phyloP scores from a whole-genome alignment of 2,113 vertebrate genomes.

The Grantiella picta region DNA sequence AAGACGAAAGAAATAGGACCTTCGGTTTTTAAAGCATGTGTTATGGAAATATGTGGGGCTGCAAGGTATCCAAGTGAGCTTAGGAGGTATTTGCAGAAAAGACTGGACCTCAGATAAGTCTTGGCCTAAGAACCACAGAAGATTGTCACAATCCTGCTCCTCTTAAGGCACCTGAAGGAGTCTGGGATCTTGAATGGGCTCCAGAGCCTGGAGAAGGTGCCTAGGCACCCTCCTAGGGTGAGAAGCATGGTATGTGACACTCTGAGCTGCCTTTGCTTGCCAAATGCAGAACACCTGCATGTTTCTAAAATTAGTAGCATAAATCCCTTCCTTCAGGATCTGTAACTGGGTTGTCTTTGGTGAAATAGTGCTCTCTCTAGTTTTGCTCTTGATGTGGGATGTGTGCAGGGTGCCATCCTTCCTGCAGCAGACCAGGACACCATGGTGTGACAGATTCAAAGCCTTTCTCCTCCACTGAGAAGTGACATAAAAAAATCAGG shows the following conservation, averaged over 20 bases:
- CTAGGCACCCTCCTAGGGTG: rapidly evolving
- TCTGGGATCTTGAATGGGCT: not conserved
- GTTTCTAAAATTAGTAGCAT: not conserved
- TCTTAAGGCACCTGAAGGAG: not conserved
- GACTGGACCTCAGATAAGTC: not conserved
- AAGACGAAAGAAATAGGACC: not conserved
- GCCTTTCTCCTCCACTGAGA: not conserved
- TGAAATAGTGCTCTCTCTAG: not conserved
- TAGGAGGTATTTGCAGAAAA: not conserved
- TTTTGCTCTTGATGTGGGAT: not conserved
- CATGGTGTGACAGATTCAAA: rapidly evolving
- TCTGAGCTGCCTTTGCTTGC: not conserved
- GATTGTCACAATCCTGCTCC: not conserved
- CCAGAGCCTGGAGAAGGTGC: not conserved
- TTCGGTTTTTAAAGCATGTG: not conserved
- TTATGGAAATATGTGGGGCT: not conserved
- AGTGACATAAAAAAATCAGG: not conserved
- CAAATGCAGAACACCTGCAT: not conserved
- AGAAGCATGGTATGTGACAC: not conserved
- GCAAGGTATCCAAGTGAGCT: not conserved
- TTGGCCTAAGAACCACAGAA: not conserved
- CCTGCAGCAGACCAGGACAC: not conserved
- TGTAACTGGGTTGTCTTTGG: not conserved
- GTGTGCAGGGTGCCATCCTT: not conserved
- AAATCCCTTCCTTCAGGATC: not conserved